Conservation (phyloP, 2,113 vertebrate species). For the Furnarius figulus region DNA sequence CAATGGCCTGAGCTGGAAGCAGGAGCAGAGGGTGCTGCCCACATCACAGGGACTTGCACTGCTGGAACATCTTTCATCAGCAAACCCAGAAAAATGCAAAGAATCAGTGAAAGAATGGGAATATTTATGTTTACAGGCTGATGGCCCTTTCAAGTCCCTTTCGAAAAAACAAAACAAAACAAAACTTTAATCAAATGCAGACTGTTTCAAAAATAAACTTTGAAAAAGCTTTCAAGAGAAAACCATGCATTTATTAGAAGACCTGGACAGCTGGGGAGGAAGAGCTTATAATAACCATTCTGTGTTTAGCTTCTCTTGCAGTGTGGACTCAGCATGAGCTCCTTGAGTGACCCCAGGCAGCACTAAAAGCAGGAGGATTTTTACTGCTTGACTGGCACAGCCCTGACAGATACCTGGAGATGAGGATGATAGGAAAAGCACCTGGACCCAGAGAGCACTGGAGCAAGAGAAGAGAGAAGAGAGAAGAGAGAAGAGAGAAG, state of each 20-base stretch:
- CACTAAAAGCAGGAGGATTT: background rate
- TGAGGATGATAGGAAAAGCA: background rate
- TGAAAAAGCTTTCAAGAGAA: background rate
- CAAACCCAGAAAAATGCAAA: conserved; percentile 42
- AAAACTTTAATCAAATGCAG: conserved; percentile 40
- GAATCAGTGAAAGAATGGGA: conserved; percentile 31
- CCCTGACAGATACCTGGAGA: background rate
- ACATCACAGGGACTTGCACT: background rate
- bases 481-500: background rate
- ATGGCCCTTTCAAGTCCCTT: conserved; percentile 31
- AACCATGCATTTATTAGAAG: background rate
- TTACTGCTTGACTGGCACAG: background rate
- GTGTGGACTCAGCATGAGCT: background rate
- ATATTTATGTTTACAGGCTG: conserved; percentile 44
- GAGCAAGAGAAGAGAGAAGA: background rate
- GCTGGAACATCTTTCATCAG: background rate
- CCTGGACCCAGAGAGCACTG: background rate
- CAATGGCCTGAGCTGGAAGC: background rate
- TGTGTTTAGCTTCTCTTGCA: background rate
- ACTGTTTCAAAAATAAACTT: conserved; percentile 51
- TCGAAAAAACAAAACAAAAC: conserved; percentile 24
- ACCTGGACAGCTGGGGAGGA: conserved; percentile 51
- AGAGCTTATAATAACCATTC: background rate
- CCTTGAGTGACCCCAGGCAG: background rate
- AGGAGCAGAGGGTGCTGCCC: background rate